phyloP scores from a whole-genome alignment of 2,888 invertebrate species.

The Nemurella pictetii region DNA sequence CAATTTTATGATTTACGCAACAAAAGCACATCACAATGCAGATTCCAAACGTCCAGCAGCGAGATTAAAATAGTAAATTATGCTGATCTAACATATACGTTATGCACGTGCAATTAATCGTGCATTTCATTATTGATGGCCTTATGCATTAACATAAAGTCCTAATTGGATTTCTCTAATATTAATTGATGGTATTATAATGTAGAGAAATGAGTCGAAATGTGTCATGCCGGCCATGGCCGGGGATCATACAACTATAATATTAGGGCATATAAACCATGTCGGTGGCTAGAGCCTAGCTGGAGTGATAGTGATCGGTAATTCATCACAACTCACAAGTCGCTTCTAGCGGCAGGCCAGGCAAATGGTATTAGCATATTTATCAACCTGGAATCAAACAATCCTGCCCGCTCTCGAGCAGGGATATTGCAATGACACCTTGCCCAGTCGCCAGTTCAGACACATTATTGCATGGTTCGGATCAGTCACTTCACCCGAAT shows the following conservation, averaged over 20 bases:
- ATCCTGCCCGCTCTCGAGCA: background rate
- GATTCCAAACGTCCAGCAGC: background rate
- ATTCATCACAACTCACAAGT: conserved; percentile 38
- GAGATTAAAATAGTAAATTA: conserved; percentile 17
- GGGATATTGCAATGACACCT: background rate
- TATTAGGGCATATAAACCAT: background rate
- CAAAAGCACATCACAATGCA: background rate
- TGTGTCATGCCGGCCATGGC: conserved; percentile 24
- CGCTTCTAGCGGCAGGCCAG: conserved; percentile 19
- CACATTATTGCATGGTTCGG: conserved; percentile 27
- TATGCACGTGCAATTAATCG: background rate
- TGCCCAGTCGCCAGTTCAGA: conserved; percentile 16
- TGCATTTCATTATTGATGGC: conserved; percentile 22
- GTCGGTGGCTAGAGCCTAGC: conserved; percentile 6
- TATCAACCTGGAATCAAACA: conserved; percentile 36
- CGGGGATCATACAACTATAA: conserved; percentile 19
- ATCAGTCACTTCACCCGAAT: conserved; percentile 32
- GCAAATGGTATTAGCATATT: conserved; percentile 38
- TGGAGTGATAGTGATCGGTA: conserved; percentile 36
- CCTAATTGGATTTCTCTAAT: conserved; percentile 38
- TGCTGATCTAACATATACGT: background rate
- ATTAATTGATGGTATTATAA: conserved; percentile 37
- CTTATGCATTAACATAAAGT: conserved; percentile 34
- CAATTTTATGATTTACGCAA: background rate
- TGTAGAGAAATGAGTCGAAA: conserved; percentile 24